A percentile compares a stretch with the other conserved stretches of the same genome.
Conservation (phyloP, 2,888 invertebrate species). For the Aphidius colemani region DNA sequence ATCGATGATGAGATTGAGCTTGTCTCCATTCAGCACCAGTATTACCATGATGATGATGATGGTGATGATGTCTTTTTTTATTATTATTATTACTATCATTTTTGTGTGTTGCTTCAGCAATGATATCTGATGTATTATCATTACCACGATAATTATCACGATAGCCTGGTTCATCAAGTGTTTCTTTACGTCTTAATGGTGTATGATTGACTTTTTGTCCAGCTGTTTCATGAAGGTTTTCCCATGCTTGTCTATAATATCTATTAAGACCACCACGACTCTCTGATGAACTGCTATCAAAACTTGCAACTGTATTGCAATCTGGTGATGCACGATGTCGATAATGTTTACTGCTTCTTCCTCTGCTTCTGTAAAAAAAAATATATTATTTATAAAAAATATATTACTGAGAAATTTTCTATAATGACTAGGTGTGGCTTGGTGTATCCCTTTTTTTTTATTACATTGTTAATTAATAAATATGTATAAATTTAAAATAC, state of each 20-base stretch:
- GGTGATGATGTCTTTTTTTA: conserved; percentile 73
- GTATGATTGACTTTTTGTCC: conserved; percentile 67
- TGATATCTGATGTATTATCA: conserved; percentile 67
- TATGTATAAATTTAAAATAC: not conserved
- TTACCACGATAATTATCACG: conserved; percentile 54
- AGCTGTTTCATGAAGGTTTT: conserved; percentile 84
- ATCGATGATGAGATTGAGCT: conserved; percentile 62
- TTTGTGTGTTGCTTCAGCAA: conserved; percentile 68
- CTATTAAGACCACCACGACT: conserved; percentile 81
- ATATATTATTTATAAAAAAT: not conserved
- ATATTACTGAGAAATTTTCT: not conserved
- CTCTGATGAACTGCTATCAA: conserved; percentile 86
- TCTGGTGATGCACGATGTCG: conserved; percentile 87
- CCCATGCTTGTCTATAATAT: conserved; percentile 92
- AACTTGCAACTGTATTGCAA: conserved; percentile 88
- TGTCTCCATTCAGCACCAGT: conserved; percentile 65
- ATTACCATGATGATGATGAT: conserved; percentile 75
- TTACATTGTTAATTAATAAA: not conserved
- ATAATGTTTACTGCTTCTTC: conserved; percentile 78
- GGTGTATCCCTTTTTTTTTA: not conserved
- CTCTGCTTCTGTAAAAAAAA: conserved; percentile 67
- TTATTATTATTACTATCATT: conserved; percentile 62
- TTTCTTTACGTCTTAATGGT: conserved; percentile 72
- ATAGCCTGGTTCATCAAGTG: conserved; percentile 69
- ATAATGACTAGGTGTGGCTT: not conserved